Evolutionary conservation across 1,140 invertebrate genomes (phyloP), one percentile per base, ranked within the genome.

Genomic region (Ceratoteleas bidentatus): DNA sequence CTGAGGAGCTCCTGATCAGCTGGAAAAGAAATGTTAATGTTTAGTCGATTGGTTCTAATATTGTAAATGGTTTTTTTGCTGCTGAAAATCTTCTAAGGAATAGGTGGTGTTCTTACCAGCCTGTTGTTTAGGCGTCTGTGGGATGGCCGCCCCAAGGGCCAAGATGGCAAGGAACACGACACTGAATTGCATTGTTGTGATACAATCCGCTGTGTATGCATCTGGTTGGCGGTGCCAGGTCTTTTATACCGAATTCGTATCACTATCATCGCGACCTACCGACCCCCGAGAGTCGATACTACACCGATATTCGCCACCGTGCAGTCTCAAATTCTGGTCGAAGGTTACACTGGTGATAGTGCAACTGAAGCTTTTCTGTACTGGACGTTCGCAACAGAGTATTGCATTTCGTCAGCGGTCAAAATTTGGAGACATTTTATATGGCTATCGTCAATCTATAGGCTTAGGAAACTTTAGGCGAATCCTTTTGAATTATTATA

Each of bases 1-100:
- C 89, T 85, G 53, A 94, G 82, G 14, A 93, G 88, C 14, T 91
- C 90, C 81, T 93, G 93, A 81, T 93, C 92, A 36, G 92, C 93
- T 94, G 0, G 65, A 77, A 57, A 58, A 10, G 8, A 40, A 40
- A 10, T 0, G 38, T 24, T 4, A n/a, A 4, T 24, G 24, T 24
- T 24, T 24, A 24, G 24, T 24, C 24, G 24, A 24, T 24, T 24
- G 4, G 24, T 24, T 1, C 38, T 8, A 40, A 40, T 40, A 2
- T 40, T 40, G 38, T 10, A 40, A 40, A 10, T 10, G 11, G 38
- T 40, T 11, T 10, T 2, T 40, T 40, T 40, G 36, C n/a, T n/a
- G n/a, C n/a, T n/a, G 38, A 40, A 11, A 40, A 6, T 11, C 38
- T 10, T 0, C 38, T 8, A 10, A 10, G 11, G 38, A 40, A 40